Evolutionary conservation across 2,888 invertebrate genomes (phyloP).

Genomic region (Brassicogethes aeneus): DNA sequence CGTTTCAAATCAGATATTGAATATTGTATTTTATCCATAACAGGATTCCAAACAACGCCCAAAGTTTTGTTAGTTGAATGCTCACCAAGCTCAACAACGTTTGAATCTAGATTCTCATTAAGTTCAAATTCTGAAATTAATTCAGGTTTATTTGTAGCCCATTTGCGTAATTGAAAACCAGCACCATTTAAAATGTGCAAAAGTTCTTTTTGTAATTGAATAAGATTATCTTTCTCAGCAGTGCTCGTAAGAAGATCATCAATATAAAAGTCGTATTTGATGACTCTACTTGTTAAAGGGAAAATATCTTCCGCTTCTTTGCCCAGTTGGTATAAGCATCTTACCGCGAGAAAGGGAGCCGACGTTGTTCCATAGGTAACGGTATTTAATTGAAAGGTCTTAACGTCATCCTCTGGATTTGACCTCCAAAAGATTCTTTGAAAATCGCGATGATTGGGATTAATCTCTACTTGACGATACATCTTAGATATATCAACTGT

Average conservation of each 20-base stretch:
- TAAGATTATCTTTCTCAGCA: background rate
- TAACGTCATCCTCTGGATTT: slow-evolving; percentile 2
- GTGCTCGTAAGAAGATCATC: slow-evolving; percentile 7
- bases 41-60: slow-evolving; percentile 6
- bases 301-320: slow-evolving; percentile 2
- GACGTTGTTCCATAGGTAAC: slow-evolving; percentile 12
- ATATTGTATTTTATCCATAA: slow-evolving; percentile 1
- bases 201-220: background rate
- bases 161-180: slow-evolving; percentile 1
- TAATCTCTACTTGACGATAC: slow-evolving; percentile 10
- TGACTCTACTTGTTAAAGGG: slow-evolving; percentile 3
- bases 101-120: background rate
- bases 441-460: slow-evolving; percentile 1
- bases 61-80: slow-evolving; percentile 2
- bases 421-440: slow-evolving; percentile 10
- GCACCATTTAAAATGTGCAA: background rate
- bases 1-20: background rate
- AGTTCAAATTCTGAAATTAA: slow-evolving; percentile 3
- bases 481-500: slow-evolving; percentile 12
- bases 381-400: slow-evolving; percentile 10
- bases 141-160: slow-evolving; percentile 3
- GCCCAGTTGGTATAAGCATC: slow-evolving; percentile 9
- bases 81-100: background rate
- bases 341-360: slow-evolving; percentile 11
- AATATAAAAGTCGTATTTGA: slow-evolving; percentile 7